phyloP scores from a whole-genome alignment of 2,113 vertebrate species.

The Trochalopteron elliotii region DNA sequence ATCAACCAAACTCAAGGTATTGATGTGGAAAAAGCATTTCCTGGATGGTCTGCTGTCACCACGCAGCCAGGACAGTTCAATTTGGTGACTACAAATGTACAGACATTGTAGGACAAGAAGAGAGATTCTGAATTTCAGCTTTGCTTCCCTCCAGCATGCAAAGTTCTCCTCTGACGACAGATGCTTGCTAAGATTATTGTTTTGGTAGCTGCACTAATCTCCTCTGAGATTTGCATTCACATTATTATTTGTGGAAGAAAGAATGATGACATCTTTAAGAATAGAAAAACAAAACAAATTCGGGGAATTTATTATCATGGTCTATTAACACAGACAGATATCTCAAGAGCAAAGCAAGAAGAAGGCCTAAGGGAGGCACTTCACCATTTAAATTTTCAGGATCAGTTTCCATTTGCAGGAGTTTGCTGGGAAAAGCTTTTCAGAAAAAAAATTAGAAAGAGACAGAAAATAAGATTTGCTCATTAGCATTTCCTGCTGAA shows the following conservation, averaged over 20 bases:
- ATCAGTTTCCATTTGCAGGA: background rate
- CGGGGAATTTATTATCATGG: background rate
- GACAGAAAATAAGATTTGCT: background rate
- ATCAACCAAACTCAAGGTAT: background rate
- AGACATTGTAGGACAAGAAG: background rate
- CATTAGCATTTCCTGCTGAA: slow-evolving; percentile 35
- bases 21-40: background rate
- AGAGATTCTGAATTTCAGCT: background rate
- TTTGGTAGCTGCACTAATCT: background rate
- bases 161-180: background rate
- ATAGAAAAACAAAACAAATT: background rate
- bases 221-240: background rate
- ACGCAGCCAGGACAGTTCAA: background rate
- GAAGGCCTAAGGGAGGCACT: background rate
- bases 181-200: background rate
- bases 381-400: background rate
- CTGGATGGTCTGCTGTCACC: background rate
- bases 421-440: background rate
- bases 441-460: background rate
- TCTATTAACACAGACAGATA: background rate
- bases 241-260: background rate
- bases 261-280: background rate
- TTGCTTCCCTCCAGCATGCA: background rate
- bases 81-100: background rate
- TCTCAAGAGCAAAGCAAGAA: background rate